Conservation (phyloP, 1,140 invertebrate species). For the Rhagoletis zephyria region DNA sequence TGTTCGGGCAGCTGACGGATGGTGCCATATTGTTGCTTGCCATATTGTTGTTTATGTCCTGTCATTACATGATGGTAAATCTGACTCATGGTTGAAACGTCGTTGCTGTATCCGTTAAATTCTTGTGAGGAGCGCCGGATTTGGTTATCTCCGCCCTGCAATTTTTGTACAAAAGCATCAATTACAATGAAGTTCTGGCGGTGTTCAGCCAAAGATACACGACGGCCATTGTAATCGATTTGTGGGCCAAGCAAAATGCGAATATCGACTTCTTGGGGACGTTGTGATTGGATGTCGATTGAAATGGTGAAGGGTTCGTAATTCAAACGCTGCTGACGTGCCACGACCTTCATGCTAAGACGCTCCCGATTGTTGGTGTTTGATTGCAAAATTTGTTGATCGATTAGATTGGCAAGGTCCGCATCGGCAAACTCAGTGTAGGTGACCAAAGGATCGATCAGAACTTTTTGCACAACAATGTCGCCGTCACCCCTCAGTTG, state of each 20-base stretch:
- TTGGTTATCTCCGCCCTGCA: conserved; percentile 70
- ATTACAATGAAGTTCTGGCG: conserved; percentile 73
- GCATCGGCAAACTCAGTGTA: conserved; percentile 57
- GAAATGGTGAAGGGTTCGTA: conserved; percentile 72
- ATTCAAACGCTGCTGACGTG: conserved; percentile 77
- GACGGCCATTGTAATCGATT: conserved; percentile 60
- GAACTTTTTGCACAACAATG: background rate
- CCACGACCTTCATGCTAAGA: conserved; percentile 60
- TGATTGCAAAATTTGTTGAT: conserved; percentile 63
- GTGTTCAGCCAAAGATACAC: conserved; percentile 68
- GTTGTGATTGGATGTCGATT: conserved; percentile 66
- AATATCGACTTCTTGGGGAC: conserved; percentile 58
- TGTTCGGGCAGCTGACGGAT: conserved; percentile 62
- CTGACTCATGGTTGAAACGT: conserved; percentile 65
- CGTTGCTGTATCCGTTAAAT: conserved; percentile 65
- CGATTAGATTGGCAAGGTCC: conserved; percentile 59
- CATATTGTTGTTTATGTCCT: conserved; percentile 65
- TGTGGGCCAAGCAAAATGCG: conserved; percentile 56
- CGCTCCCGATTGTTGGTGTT: background rate
- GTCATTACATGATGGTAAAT: conserved; percentile 70
- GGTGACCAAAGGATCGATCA: conserved; percentile 56
- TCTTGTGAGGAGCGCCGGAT: conserved; percentile 72
- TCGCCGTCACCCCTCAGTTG: conserved; percentile 24
- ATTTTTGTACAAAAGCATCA: conserved; percentile 72
- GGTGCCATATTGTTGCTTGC: conserved; percentile 59